Percentiles rank a stretch among this genome's conserved stretches.
Evolutionary conservation across 2,113 vertebrate genomes (phyloP).

Genomic region (Oreotrochilus melanogaster): DNA sequence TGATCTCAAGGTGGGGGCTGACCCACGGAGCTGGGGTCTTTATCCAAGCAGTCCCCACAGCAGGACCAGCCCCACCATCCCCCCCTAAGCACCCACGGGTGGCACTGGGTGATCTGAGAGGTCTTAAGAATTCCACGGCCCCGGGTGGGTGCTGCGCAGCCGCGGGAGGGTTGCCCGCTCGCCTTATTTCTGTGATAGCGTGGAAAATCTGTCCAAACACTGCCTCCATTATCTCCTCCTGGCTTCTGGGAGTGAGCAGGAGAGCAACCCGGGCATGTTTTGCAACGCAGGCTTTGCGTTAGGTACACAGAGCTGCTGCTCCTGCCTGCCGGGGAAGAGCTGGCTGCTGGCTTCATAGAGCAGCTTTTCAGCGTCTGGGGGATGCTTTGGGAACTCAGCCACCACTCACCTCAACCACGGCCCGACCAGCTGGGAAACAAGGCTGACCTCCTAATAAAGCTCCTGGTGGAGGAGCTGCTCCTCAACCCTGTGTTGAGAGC

Average conservation of each 20-base stretch:
- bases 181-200: neutral
- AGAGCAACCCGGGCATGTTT: conserved; percentile 21
- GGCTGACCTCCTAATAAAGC: neutral
- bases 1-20: rapidly evolving
- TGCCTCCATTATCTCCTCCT: conserved; percentile 43
- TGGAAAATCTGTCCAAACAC: neutral
- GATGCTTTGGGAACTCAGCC: neutral
- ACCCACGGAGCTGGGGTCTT: rapidly evolving
- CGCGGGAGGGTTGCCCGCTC: neutral
- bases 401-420: too few relatives aligned
- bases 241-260: neutral
- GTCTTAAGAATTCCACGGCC: neutral
- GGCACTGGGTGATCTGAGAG: too few relatives aligned
- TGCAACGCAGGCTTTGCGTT: neutral
- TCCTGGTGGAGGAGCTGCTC: rapidly evolving
- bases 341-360: neutral
- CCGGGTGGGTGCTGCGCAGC: neutral
- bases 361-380: conserved; percentile 49
- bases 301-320: conserved; percentile 12
- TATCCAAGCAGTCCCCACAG: rapidly evolving
- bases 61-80: rapidly evolving
- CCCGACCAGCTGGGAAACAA: neutral
- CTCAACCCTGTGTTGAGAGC: rapidly evolving
- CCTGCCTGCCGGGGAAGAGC: conserved; percentile 9
- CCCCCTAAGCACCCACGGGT: neutral